A percentile compares a stretch with the other conserved stretches of the same genome.
These are phyloP conservation scores for Aphrocallistes beatrix DNA, from an alignment of 37 sponge, comb jelly and placozoan species.

Conservation along the genomic window DNA sequence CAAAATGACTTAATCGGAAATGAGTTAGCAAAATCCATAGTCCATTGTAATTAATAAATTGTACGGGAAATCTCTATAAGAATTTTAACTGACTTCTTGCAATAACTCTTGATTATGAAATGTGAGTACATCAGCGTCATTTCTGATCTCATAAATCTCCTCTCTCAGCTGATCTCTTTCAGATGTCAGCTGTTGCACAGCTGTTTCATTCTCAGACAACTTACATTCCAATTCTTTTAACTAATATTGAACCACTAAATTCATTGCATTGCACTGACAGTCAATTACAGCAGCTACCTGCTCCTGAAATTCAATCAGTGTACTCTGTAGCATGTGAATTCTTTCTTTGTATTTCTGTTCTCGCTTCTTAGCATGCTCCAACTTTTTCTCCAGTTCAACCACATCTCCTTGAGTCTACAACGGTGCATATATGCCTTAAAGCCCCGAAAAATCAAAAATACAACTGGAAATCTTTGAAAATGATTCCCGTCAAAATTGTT, in stretches of 20 bases:
- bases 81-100: neutral
- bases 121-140: neutral
- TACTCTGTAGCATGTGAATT: neutral
- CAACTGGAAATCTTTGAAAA: too few relatives aligned
- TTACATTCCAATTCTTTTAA: neutral
- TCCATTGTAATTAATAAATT: too few relatives aligned
- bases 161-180: neutral
- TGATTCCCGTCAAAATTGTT: too few relatives aligned
- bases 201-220: neutral
- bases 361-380: neutral
- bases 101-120: neutral
- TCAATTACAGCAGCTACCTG: too few relatives aligned
- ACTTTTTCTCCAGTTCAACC: neutral
- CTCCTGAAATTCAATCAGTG: neutral
- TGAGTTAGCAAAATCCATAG: too few relatives aligned
- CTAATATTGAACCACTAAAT: neutral
- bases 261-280: too few relatives aligned
- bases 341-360: neutral
- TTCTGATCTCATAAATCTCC: neutral
- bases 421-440: neutral
- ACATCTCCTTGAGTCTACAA: constrained; percentile 6
- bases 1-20: too few relatives aligned
- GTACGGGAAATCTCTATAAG: too few relatives aligned
- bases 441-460: neutral
- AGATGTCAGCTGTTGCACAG: neutral